phyloP scores from a whole-genome alignment of 2,888 invertebrate genomes.

The Hirtodrosophila histrioides region DNA sequence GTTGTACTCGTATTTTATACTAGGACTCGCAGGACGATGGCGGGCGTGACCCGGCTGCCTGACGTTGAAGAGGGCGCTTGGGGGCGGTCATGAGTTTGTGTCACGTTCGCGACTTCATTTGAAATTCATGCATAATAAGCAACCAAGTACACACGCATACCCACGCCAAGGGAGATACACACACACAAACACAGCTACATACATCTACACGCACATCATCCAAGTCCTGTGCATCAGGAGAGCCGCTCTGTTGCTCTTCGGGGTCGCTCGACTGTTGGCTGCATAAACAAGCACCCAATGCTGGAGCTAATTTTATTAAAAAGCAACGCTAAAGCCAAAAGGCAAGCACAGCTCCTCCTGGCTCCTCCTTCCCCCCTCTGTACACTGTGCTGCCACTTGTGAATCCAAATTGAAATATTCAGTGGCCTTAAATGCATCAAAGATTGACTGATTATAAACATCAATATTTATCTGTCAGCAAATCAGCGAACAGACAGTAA shows the following conservation, averaged over 20 bases:
- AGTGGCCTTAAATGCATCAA: constrained; percentile 25
- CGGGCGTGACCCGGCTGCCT: background rate
- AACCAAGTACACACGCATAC: constrained; percentile 62
- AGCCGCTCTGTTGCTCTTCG: constrained; percentile 43
- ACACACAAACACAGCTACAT: constrained; percentile 12
- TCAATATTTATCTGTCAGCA: constrained; percentile 18
- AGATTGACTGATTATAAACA: constrained; percentile 43
- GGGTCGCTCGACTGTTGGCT: constrained; percentile 52
- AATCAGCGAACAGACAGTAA: constrained; percentile 2
- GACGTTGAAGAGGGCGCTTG: constrained; percentile 45
- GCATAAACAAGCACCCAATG: constrained; percentile 76
- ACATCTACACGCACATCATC: constrained; percentile 12
- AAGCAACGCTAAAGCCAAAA: constrained; percentile 61
- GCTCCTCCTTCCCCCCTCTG: too few relatives aligned
- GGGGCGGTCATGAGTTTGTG: constrained; percentile 68
- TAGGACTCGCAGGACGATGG: constrained; percentile 11
- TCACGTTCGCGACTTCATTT: constrained; percentile 78
- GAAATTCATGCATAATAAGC: constrained; percentile 76
- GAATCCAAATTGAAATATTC: constrained; percentile 48
- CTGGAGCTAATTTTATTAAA: constrained; percentile 74
- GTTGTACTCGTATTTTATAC: constrained; percentile 7
- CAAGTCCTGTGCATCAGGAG: constrained; percentile 56
- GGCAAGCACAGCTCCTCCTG: constrained; percentile 26
- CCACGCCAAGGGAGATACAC: constrained; percentile 13
- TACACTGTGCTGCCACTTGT: constrained; percentile 38